These are phyloP conservation scores for Dasypus novemcinctus DNA, from an alignment of 2,113 vertebrate genomes.

Conservation along the genomic window DNA sequence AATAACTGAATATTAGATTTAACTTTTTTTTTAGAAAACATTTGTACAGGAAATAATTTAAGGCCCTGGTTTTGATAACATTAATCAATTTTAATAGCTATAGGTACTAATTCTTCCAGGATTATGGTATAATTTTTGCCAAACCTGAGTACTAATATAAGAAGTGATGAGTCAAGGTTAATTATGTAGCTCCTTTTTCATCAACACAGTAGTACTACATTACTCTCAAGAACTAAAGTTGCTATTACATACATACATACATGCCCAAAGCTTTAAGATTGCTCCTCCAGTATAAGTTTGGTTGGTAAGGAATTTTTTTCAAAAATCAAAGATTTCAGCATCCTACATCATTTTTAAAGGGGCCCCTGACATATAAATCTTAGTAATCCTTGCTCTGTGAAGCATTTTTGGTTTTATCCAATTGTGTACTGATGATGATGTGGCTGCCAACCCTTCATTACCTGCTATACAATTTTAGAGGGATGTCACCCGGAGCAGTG, in stretches of 20 bases:
- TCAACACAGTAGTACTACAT: background rate
- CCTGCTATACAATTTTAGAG: background rate
- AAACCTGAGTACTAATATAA: background rate
- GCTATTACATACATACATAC: no score
- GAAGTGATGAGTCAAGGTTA: background rate
- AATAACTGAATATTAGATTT: slow-evolving; percentile 19
- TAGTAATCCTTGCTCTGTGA: background rate
- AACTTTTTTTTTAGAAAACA: background rate
- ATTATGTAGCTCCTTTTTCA: background rate
- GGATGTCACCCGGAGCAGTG: background rate
- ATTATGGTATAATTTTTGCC: background rate
- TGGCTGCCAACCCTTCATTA: background rate
- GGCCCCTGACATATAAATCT: background rate
- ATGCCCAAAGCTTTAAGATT: background rate
- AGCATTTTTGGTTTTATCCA: background rate
- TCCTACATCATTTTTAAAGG: background rate
- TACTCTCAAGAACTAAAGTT: background rate
- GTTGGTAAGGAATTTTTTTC: background rate
- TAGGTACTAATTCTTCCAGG: background rate
- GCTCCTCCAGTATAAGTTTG: background rate
- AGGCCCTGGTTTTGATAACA: background rate
- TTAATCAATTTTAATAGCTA: background rate
- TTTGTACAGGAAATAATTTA: background rate
- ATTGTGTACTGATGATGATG: background rate
- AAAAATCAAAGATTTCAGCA: background rate